A percentile compares a stretch with the other conserved stretches of the same genome.
Conservation (phyloP, 2,888 invertebrate genomes). For the Apeira syringaria region DNA sequence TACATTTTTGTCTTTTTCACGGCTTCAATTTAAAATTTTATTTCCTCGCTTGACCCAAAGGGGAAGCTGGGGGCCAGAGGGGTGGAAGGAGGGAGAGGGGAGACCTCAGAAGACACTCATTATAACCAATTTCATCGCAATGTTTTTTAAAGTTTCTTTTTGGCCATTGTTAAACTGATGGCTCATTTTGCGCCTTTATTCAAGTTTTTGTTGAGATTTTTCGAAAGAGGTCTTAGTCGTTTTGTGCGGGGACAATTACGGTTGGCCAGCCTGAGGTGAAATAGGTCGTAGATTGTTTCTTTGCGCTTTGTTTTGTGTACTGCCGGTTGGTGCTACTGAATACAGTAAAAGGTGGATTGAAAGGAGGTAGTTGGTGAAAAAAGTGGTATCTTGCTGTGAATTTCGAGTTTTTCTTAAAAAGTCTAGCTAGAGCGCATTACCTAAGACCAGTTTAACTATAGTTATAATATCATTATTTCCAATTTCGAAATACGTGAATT, state of each 20-base stretch:
- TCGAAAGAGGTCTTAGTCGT: conserved; percentile 18
- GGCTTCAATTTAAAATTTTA: conserved; percentile 79
- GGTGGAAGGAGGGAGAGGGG: conserved; percentile 37
- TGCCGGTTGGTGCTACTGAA: conserved; percentile 3
- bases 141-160: conserved; percentile 41
- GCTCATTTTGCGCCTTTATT: conserved; percentile 70
- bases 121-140: conserved; percentile 78
- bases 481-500: too few relatives aligned
- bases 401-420: too few relatives aligned
- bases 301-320: conserved; percentile 2
- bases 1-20: conserved; percentile 74
- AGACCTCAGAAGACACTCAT: conserved; percentile 64
- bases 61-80: conserved; percentile 37
- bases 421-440: too few relatives aligned
- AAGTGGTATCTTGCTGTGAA: too few relatives aligned
- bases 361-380: too few relatives aligned
- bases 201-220: conserved; percentile 55
- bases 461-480: too few relatives aligned
- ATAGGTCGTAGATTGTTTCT: conserved; percentile 7
- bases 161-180: conserved; percentile 50
- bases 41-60: conserved; percentile 74
- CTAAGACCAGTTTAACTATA: too few relatives aligned
- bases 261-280: conserved; percentile 23
- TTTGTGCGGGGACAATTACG: conserved; percentile 23
- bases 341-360: too few relatives aligned